A percentile compares a stretch with the other conserved stretches of the same genome.
Conservation (phyloP, 2,888 invertebrate genomes). For the Lasioglossum morio region DNA sequence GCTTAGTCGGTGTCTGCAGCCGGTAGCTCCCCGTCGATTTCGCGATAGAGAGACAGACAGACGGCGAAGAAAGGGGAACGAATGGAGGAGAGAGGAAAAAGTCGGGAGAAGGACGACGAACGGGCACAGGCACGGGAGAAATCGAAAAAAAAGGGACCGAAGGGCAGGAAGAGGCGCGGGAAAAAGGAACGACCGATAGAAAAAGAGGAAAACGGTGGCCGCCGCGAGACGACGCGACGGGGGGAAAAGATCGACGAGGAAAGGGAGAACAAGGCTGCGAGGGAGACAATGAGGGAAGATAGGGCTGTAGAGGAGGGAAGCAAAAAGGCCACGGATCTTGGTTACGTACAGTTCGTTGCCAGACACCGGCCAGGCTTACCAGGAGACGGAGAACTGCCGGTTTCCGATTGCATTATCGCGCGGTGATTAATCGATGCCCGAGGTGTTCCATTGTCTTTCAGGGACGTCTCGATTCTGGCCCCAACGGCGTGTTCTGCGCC, state of each 20-base stretch:
- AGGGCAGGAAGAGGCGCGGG: conserved; percentile 3
- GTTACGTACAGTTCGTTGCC: conserved; percentile 49
- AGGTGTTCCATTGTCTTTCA: conserved; percentile 64
- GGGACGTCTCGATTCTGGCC: conserved; percentile 59
- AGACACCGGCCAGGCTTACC: conserved; percentile 48
- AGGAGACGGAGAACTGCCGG: conserved; percentile 31
- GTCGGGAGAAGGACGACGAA: background rate
- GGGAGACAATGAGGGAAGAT: background rate
- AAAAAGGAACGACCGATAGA: background rate
- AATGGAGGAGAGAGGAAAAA: background rate
- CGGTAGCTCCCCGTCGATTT: conserved; percentile 1
- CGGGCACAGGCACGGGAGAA: conserved; percentile 8
- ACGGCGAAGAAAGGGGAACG: background rate
- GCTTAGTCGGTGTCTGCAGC: conserved; percentile 24
- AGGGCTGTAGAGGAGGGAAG: background rate
- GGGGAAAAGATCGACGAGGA: background rate
- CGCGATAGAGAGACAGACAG: background rate
- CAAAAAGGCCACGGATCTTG: conserved; percentile 18
- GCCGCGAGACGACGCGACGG: conserved; percentile 1
- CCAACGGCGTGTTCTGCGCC: conserved; percentile 24
- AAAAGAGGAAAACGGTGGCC: background rate
- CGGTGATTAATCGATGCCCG: conserved; percentile 60
- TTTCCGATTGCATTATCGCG: conserved; percentile 65
- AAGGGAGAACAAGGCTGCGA: background rate
- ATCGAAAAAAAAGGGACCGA: conserved; percentile 5